Base-by-base conservation (phyloP, 2,888 invertebrate genomes). In the Hetaerina titia region DNA sequence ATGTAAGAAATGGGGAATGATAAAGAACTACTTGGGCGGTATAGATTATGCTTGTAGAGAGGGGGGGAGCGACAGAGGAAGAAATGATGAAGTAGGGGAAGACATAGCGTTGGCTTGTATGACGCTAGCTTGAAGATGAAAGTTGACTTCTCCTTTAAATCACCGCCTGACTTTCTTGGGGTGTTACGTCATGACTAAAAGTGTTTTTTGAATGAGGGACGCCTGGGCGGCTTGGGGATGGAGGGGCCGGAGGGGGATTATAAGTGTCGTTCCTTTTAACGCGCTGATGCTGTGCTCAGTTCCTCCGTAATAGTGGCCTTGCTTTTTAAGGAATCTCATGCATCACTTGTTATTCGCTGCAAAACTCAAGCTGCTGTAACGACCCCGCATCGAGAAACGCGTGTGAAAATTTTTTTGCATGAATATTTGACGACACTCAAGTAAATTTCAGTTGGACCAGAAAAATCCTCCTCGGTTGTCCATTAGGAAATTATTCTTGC, bases 101-200 rank as follows among this genome's bases (percentile, higher is more conserved):
- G 64, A 90, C 31, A 19, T 31, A 63, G 56, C 22, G 90, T 31
- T 81, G 81, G 81, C 81, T 31, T 81, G 25, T 81, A 63, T 90
- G 45, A 45, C 25, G 69, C 31, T 56, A 56, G 64, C 81, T 64
- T 64, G 17, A 6, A 22, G 64, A 69, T 45, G 64, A 69, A 90
- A 90, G 64, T 90, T 89, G 58, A 58, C 89, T 89, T 89, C 58
- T 90, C 90, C 64, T 60, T 81, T 45, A 64, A 22, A 92, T 64
- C 57, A 74, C 69, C 69, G 69, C 92, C 15, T 63, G 90, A 64
- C 45, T 90, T 92, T 92, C 69, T 64, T 92, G 22, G 45, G 69
- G 92, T 74, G 64, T 69, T 92, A 64, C 74, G 92, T 56, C 69
- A 69, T 81, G 31, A 81, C 81, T 81, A 81, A 81, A 81, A 81